Evolutionary conservation across 2,113 vertebrate species (phyloP).

Genomic region (Poecile atricapillus): DNA sequence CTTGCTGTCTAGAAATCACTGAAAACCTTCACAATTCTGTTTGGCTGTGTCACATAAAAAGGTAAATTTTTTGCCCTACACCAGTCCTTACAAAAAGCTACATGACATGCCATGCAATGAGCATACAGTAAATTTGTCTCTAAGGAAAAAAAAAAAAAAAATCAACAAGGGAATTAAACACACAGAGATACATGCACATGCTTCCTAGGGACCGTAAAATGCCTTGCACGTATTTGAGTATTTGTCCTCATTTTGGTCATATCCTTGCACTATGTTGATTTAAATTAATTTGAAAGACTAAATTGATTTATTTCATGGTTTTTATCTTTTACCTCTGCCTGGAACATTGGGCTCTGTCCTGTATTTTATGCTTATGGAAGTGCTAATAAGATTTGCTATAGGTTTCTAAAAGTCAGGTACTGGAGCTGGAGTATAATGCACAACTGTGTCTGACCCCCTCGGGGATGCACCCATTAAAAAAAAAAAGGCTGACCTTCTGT

Average conservation of each 20-base stretch:
- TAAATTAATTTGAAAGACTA: constrained; percentile 38
- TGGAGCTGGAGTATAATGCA: constrained; percentile 61
- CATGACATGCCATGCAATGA: background rate
- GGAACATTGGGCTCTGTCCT: background rate
- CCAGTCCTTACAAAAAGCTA: constrained; percentile 64
- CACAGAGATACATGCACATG: background rate
- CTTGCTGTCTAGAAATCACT: constrained; percentile 78
- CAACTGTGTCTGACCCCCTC: constrained; percentile 58
- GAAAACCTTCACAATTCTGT: constrained; percentile 71
- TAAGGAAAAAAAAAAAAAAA: constrained; percentile 44
- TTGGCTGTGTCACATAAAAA: constrained; percentile 65
- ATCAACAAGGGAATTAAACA: constrained; percentile 38
- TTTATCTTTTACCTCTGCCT: constrained; percentile 37
- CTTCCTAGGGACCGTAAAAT: background rate
- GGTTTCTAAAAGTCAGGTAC: constrained; percentile 67
- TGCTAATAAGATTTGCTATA: constrained; percentile 64
- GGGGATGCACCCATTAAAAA: constrained; percentile 73
- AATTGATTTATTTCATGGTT: constrained; percentile 56
- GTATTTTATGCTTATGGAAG: constrained; percentile 45
- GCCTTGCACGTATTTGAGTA: background rate
- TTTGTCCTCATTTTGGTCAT: constrained; percentile 28
- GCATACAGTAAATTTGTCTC: constrained; percentile 54
- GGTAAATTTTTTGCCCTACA: constrained; percentile 67
- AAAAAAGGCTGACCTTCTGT: constrained; percentile 75
- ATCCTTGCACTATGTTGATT: constrained; percentile 11